Base-by-base conservation (phyloP, 2,888 invertebrate species). In the Sclerodermus sp. region DNA sequence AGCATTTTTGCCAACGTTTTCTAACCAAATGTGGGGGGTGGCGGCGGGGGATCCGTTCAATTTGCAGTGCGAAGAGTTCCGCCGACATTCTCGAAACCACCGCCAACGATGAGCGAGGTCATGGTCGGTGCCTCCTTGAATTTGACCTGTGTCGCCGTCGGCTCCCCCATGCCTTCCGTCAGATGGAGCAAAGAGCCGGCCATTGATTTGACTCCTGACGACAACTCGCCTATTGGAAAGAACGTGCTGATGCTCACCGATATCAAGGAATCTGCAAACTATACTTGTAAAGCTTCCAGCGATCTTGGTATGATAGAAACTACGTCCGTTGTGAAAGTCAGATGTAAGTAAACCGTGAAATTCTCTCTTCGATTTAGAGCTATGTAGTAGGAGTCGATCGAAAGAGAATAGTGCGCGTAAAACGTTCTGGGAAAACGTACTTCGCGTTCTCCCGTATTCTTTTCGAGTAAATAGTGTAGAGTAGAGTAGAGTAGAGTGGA, bases 111-210 rank as follows among this genome's bases (percentile, higher is more conserved):
- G 44, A 90, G 88, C 61, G 94, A 96, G 75, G 96, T 98, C 45
- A 93, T 92, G 86, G 83, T 96, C 43, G 96, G 96, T 12, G 90
- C 91, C 0, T 89, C 90, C 73, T 82, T 97, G 64, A 97, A 94
- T 77, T 82, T 99, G 60, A 95, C 95, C 49, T 99, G 99, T 79
- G 95, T 96, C 47, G 98, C 98, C 9, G 92, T 94, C 29, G 98
- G 99, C 15, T 94, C 97, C 0, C 98, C 98, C 5, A 96, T 98
- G 96, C 99, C 98, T 1, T 89, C 87, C 67, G 96, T 99, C 47
- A 95, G 93, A 79, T 93, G 93, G 93, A 86, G 90, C 63, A 90
- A 91, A 81, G 92, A 88, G 45, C 83, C 87, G 30, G 85, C 86
- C 9, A 87, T 87, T 75, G 94, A 94, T 80, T 79, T 95, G 59